These are phyloP conservation scores for Aphidoletes aphidimyza DNA, from an alignment of 2,888 invertebrate genomes.

Conservation along the genomic window DNA sequence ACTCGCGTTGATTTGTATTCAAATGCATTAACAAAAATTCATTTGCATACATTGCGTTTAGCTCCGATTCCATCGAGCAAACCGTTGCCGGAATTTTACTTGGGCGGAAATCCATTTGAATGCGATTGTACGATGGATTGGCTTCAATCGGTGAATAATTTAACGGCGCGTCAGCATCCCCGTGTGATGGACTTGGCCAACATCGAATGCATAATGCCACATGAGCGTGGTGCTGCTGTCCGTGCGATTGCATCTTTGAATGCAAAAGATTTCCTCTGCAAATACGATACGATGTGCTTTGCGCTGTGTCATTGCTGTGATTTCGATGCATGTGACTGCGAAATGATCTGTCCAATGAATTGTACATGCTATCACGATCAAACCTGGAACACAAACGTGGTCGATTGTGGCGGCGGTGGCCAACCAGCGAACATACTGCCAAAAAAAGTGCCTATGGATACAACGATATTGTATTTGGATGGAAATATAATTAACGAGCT, in stretches of 20 bases:
- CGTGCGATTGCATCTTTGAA: conserved; percentile 81
- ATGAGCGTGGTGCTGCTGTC: conserved; percentile 83
- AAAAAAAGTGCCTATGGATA: conserved; percentile 89
- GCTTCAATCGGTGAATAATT: conserved; percentile 87
- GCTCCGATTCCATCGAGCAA: conserved; percentile 77
- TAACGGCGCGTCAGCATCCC: conserved; percentile 79
- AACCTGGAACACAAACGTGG: conserved; percentile 92
- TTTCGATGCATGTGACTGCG: conserved; percentile 96
- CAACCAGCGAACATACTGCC: conserved; percentile 73
- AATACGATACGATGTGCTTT: conserved; percentile 93
- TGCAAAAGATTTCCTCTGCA: conserved; percentile 90
- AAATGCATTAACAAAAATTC: conserved; percentile 84
- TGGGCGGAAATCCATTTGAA: conserved; percentile 92
- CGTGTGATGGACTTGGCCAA: conserved; percentile 90
- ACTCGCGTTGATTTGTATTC: conserved; percentile 91
- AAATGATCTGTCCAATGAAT: conserved; percentile 94
- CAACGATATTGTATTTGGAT: conserved; percentile 91
- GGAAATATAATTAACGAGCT: conserved; percentile 72
- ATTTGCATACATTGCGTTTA: conserved; percentile 82
- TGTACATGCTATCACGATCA: conserved; percentile 96
- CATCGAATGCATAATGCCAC: conserved; percentile 88
- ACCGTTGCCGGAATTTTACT: conserved; percentile 86
- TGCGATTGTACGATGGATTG: conserved; percentile 97
- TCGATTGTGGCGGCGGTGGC: conserved; percentile 80
- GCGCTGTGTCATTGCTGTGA: conserved; percentile 96